A percentile compares a stretch with the other conserved stretches of the same genome.
These are phyloP conservation scores for Scaptomyza tumidula DNA, from an alignment of 2,888 invertebrate species.

Conservation along the genomic window DNA sequence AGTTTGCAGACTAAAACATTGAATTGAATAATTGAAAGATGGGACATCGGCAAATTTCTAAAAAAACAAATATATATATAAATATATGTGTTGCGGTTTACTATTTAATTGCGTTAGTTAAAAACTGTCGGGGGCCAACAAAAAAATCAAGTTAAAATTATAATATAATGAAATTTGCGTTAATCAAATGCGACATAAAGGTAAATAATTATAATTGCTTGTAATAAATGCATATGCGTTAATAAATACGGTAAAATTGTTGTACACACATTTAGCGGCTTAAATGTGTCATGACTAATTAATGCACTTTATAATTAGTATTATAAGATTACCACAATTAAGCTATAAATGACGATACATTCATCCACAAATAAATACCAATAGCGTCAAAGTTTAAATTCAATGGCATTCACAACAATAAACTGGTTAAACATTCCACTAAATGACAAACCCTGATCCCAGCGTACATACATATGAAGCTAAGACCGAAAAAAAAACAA, in stretches of 20 bases:
- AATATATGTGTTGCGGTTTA: constrained; percentile 13
- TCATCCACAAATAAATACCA: constrained; percentile 16
- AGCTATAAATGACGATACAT: constrained; percentile 21
- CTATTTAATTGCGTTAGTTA: constrained; percentile 29
- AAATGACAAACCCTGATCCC: constrained; percentile 26
- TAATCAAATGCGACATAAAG: constrained; percentile 46
- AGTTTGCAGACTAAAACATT: too few relatives aligned
- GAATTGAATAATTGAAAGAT: neutral
- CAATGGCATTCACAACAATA: constrained; percentile 56
- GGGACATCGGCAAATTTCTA: neutral
- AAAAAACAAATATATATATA: constrained; percentile 3
- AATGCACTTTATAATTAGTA: constrained; percentile 65
- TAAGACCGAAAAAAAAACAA: constrained; percentile 11
- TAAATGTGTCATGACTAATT: constrained; percentile 63
- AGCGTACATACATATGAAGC: neutral
- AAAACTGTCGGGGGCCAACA: neutral
- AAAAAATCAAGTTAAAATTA: constrained; percentile 24
- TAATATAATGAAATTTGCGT: constrained; percentile 26
- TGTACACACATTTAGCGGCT: constrained; percentile 41
- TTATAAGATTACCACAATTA: constrained; percentile 47
- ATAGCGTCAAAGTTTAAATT: constrained; percentile 31
- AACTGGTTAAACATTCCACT: constrained; percentile 64
- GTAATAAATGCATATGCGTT: constrained; percentile 37
- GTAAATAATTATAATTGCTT: constrained; percentile 40
- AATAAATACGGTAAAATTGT: constrained; percentile 13